These are phyloP conservation scores for Phragmatobia fuliginosa DNA, from an alignment of 2,888 invertebrate genomes.

Conservation along the genomic window DNA sequence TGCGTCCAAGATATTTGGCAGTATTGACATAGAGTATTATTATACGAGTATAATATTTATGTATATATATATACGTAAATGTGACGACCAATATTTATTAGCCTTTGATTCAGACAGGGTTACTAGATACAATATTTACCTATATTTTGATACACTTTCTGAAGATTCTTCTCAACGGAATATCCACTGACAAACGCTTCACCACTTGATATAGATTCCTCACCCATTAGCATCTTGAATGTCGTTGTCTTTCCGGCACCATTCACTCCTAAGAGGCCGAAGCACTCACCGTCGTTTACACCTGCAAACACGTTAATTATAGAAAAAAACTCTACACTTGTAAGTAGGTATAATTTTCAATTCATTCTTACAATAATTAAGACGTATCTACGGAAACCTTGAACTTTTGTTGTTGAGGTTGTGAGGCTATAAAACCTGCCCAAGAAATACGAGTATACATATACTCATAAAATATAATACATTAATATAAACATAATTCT, in stretches of 20 bases:
- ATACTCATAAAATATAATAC: too few species aligned
- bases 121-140: constrained; percentile 70
- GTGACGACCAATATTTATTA: too few species aligned
- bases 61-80: too few species aligned
- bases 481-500: too few species aligned
- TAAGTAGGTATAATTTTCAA: not conserved
- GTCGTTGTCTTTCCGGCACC: constrained; percentile 96
- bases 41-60: too few species aligned
- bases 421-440: not conserved
- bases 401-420: too few species aligned
- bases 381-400: too few species aligned
- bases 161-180: constrained; percentile 83
- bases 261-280: constrained; percentile 93
- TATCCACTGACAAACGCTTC: constrained; percentile 89
- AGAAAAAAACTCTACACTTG: not conserved
- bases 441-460: too few species aligned
- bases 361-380: too few species aligned
- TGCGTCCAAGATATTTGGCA: too few species aligned
- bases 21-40: too few species aligned
- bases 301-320: constrained; percentile 69
- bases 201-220: constrained; percentile 90
- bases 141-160: constrained; percentile 87
- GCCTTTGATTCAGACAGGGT: too few species aligned
- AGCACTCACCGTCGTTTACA: constrained; percentile 91
- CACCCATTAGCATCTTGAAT: constrained; percentile 96